Evolutionary conservation across 1,140 invertebrate genomes (phyloP), one percentile per base, ranked within the genome.

Genomic region (Dufourea novaeangliae): DNA sequence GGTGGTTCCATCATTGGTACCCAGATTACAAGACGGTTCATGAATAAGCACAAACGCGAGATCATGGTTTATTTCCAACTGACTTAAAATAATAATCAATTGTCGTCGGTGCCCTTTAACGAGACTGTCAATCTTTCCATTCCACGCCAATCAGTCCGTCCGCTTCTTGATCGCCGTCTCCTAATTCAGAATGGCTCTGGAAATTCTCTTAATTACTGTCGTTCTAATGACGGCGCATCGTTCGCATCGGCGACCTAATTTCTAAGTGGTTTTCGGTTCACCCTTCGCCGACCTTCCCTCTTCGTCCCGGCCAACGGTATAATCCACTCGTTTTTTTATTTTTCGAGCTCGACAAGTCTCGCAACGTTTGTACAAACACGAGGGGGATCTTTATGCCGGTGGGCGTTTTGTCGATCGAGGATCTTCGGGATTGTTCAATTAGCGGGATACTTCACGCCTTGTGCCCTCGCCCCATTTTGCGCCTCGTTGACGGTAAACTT

Each of bases 151-250:
- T 74, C 63, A 54, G 11, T n/a, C n/a, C 50, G 64, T 52, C 32
- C 73, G 50, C 56, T 76, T 69, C 41, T 20, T 39, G n/a, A 29
- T 41, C 32, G 57, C 44, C 25, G 68, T 54, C 63, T 37, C 75
- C 69, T 52, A 70, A 67, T 44, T 32, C 50, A 22, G 41, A 54
- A 50, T 56, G 61, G 20, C 62, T 27, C 34, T 39, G 57, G 7
- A 76, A 44, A 52, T 27, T 46, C 32, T 72, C 56, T 44, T 72
- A 78, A 78, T 78, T 78, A 54, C 68, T 72, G 57, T 78, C 75
- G 68, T 44, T 72, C 72, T 78, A 78, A 78, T 20, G 75, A 78
- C 44, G 68, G 75, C 27, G 57, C 75, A 63, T 63, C 68, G 59
- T 78, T 78, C 68, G 20, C 56, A 29, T 29, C 22, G 57, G 27